Conservation (phyloP, 2,888 invertebrate genomes). For the Anthophora plumipes region DNA sequence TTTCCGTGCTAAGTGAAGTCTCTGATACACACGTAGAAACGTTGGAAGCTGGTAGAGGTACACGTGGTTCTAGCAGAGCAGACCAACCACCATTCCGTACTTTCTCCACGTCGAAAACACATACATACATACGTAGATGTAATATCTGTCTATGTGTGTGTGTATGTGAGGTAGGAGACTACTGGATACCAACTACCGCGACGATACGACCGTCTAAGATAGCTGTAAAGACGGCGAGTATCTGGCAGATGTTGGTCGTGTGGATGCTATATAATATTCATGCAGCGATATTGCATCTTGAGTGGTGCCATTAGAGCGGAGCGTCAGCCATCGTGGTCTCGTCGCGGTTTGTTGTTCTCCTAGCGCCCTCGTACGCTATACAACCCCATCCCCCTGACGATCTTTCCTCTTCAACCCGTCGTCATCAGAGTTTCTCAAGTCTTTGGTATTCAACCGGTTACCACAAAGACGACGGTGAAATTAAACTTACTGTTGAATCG, state of each 20-base stretch:
- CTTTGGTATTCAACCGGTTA: conserved; percentile 25
- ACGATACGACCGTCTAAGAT: conserved; percentile 48
- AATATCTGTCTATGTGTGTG: neutral
- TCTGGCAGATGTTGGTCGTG: conserved; percentile 65
- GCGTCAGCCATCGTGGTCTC: conserved; percentile 73
- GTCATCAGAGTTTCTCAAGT: conserved; percentile 24
- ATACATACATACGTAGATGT: too few species aligned
- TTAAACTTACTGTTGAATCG: conserved; percentile 25
- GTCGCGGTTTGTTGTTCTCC: conserved; percentile 75
- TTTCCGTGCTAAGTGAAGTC: conserved; percentile 68
- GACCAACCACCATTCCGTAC: conserved; percentile 3
- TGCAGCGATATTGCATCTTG: conserved; percentile 82
- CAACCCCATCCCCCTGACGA: conserved; percentile 16
- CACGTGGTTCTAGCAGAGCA: neutral
- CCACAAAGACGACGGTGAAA: conserved; percentile 17
- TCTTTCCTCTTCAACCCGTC: conserved; percentile 21
- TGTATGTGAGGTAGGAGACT: neutral
- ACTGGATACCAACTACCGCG: conserved; percentile 22
- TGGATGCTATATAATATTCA: conserved; percentile 81
- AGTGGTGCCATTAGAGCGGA: conserved; percentile 80
- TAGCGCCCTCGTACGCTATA: conserved; percentile 60
- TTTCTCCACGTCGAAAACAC: too few species aligned
- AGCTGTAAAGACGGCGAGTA: conserved; percentile 62
- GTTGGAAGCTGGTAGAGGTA: neutral
- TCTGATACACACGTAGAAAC: conserved; percentile 34